Evolutionary conservation across 2,113 vertebrate genomes (phyloP).

Genomic region (Hystrix cristata): DNA sequence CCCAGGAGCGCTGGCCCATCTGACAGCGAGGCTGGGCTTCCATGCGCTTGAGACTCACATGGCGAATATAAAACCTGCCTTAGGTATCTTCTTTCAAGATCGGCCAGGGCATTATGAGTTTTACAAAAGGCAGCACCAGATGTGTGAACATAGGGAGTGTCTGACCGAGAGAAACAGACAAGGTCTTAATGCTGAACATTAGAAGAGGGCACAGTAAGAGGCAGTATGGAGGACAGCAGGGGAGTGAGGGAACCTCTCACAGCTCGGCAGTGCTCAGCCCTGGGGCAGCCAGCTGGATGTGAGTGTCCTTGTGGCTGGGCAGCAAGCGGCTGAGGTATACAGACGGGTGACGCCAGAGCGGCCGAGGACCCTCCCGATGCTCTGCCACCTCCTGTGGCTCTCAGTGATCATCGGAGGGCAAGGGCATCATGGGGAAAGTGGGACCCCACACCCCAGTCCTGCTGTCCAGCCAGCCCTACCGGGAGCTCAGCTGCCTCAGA

Average conservation of each 20-base stretch:
- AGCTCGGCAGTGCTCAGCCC: constrained; percentile 73
- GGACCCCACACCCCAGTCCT: background rate
- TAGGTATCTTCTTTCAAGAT: constrained; percentile 78
- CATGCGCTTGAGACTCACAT: constrained; percentile 16
- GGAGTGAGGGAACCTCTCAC: constrained; percentile 74
- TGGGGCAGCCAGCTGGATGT: background rate
- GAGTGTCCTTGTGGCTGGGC: constrained; percentile 57
- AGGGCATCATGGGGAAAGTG: background rate
- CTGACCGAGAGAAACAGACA: constrained; percentile 87
- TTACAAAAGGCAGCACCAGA: constrained; percentile 89
- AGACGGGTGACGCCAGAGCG: constrained; percentile 76
- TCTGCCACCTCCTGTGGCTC: background rate
- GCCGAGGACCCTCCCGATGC: background rate
- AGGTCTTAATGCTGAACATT: constrained; percentile 84
- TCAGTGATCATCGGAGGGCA: background rate
- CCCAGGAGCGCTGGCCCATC: constrained; percentile 48
- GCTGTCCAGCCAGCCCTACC: background rate
- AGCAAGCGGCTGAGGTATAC: constrained; percentile 88
- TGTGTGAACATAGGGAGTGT: constrained; percentile 88
- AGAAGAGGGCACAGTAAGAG: constrained; percentile 86
- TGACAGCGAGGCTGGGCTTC: constrained; percentile 61
- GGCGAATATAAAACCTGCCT: constrained; percentile 68
- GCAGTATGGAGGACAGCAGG: constrained; percentile 79
- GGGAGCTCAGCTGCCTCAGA: constrained; percentile 88
- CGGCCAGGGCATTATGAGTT: constrained; percentile 79